A percentile compares a stretch with the other conserved stretches of the same genome.
Evolutionary conservation across 2,113 vertebrate species (phyloP).

Genomic region (Gobius niger): DNA sequence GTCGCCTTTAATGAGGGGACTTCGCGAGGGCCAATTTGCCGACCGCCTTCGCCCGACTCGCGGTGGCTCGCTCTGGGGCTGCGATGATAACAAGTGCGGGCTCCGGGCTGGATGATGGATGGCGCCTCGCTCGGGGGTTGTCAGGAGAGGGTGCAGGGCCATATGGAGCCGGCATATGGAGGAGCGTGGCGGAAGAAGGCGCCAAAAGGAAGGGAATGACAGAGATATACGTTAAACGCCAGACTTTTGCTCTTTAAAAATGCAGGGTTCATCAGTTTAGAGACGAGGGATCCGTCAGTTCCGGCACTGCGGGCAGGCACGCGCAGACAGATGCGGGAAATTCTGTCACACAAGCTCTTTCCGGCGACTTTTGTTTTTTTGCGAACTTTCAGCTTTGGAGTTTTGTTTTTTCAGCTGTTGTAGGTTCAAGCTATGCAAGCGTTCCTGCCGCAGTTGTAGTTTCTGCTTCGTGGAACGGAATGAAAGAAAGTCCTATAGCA

Average conservation of each 20-base stretch:
- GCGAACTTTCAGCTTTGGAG: background rate
- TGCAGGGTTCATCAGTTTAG: conserved; percentile 80
- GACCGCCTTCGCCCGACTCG: conserved; percentile 49
- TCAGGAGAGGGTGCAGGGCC: conserved; percentile 80
- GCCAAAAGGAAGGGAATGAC: conserved; percentile 75
- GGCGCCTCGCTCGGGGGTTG: conserved; percentile 73
- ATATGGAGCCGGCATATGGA: conserved; percentile 85
- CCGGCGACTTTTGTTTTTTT: conserved; percentile 21
- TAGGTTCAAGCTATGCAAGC: background rate
- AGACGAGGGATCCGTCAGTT: conserved; percentile 64
- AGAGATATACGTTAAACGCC: conserved; percentile 80
- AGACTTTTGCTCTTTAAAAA: conserved; percentile 75
- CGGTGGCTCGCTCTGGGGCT: conserved; percentile 53
- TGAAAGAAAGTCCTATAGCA: too few species aligned
- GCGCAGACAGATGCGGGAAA: conserved; percentile 59
- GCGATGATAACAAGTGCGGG: conserved; percentile 79
- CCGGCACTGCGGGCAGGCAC: conserved; percentile 60
- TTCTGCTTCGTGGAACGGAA: too few species aligned
- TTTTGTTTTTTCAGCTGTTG: background rate
- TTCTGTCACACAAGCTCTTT: conserved; percentile 32
- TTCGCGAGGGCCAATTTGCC: conserved; percentile 46
- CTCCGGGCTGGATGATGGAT: conserved; percentile 78
- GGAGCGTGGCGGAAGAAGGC: conserved; percentile 75
- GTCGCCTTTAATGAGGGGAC: conserved; percentile 32
- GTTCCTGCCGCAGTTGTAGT: background rate